Evolutionary conservation across 1,140 invertebrate species (phyloP), one percentile per base, ranked within the genome.

Genomic region (Colletes gigas): DNA sequence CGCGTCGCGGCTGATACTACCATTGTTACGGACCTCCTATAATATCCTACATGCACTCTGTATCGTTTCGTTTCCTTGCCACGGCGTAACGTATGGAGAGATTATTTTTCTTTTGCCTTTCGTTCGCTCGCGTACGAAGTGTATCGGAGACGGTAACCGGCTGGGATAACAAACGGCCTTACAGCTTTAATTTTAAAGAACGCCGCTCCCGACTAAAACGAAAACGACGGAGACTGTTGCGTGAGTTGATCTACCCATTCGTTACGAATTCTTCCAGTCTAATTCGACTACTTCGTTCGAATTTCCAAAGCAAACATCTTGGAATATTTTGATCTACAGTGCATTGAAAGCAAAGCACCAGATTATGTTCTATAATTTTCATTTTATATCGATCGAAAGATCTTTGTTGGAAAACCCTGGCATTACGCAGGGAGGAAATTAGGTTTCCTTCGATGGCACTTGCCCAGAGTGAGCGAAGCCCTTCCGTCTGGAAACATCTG

Each of bases 401-500:
- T 30, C 30, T 30, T 30, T 30, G 30, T 30, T 30, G 30, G 30
- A 30, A 30, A 30, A 30, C 2, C 30, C 30, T 30, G 30, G 30
- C 30, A 5, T 47, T 21, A 50, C 21, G 30, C 19, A 30, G 17
- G 59, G n/a, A 14, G 69, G 75, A 68, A 81, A 81, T 81, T 76
- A 39, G 60, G 63, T 75, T 75, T 72, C 63, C 44, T 59, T 12
- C 39, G 15, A 15, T 4, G 57, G 57, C 21, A 21, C n/a, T 59
- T 15, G 77, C 30, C 15, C 10, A 6, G 17, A 15, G 30, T 1
- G 41, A 50, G 41, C 3, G 81, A 79, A 83, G 77, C 81, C 81
- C 47, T 55, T 81, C 9, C 55, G 50, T 10, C n/a, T 66, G 80
- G 21, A 74, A 83, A 80, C 57, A 76, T 82, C 69, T 73, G 55